Evolutionary conservation across 2,113 vertebrate genomes (phyloP), one percentile per base, ranked within the genome.

Genomic region (Fregetta grallaria): DNA sequence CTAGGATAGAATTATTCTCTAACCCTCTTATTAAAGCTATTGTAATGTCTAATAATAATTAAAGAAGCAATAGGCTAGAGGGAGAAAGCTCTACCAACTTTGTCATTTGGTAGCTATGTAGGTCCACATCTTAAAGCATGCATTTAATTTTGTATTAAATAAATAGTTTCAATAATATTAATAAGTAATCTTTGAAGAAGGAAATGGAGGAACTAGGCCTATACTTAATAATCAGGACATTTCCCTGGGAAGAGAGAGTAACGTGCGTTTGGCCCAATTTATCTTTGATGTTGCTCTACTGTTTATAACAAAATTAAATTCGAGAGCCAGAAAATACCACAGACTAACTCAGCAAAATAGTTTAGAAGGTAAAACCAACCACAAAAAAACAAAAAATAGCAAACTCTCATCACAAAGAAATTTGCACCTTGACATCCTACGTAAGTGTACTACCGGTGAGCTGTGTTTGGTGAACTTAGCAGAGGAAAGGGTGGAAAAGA

Each of bases 81-180:
- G 56, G 40, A 92, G 42, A 87, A 95, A 88, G 23, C 58, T 85
- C 13, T 45, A 85, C 85, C 21, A 23, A 63, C 47, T 91, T 84
- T 72, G 74, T 93, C 77, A 93, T 85, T 88, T 85, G 30, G 44
- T 66, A 94, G 73, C 58, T 96, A 87, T 76, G 40, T 16, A 94
- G 25, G 21, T 72, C 88, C 87, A 30, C 66, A 72, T 82, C 67
- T 40, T 45, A 58, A 96, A 91, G 42, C 29, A 79, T 50, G 40
- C 58, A 68, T 84, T 96, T 90, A 13, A 68, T 74, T 96, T 82
- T 40, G n/a, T 26, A 61, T 29, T 91, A 81, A 94, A 95, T 77
- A 94, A 95, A 81, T 89, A 92, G 81, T 91, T 94, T 71, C 42
- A 81, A 27, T 45, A 77, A 80, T 83, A 79, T 38, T 91, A 84